These are phyloP conservation scores for Agonopterix heracliana DNA, from an alignment of 2,888 invertebrate genomes.

Conservation along the genomic window DNA sequence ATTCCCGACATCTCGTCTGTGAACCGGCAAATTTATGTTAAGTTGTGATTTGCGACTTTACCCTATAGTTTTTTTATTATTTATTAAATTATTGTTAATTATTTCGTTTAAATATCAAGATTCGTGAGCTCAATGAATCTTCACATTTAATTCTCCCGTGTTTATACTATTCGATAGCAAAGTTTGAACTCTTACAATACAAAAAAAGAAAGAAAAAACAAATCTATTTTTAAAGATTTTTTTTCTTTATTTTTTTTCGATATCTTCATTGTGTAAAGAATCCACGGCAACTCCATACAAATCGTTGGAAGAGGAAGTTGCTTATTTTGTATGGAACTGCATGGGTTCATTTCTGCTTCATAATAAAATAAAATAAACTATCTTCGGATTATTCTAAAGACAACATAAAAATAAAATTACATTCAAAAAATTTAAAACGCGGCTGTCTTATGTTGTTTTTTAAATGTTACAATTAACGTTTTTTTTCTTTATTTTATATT, in stretches of 20 bases:
- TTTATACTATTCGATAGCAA: slow-evolving; percentile 45
- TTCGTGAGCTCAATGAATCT: slow-evolving; percentile 69
- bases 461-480: slow-evolving; percentile 35
- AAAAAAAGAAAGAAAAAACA: neutral
- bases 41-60: slow-evolving; percentile 71
- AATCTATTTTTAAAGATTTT: no score
- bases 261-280: slow-evolving; percentile 31
- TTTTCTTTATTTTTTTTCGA: no score
- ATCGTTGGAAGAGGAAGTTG: slow-evolving; percentile 71
- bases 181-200: slow-evolving; percentile 23
- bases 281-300: slow-evolving; percentile 66
- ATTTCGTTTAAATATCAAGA: slow-evolving; percentile 56
- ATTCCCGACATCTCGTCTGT: slow-evolving; percentile 37
- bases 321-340: slow-evolving; percentile 62
- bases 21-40: slow-evolving; percentile 68
- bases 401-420: slow-evolving; percentile 20
- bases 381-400: slow-evolving; percentile 27
- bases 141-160: slow-evolving; percentile 49
- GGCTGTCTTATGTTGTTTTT: slow-evolving; percentile 44
- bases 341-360: slow-evolving; percentile 47
- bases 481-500: slow-evolving; percentile 17
- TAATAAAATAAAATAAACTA: slow-evolving; percentile 15
- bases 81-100: slow-evolving; percentile 14
- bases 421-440: slow-evolving; percentile 19
- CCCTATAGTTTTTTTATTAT: slow-evolving; percentile 52